Percentiles rank a stretch among this genome's conserved stretches.
Conservation (phyloP, 2,888 invertebrate genomes). For the Micoletzkya japonica region DNA sequence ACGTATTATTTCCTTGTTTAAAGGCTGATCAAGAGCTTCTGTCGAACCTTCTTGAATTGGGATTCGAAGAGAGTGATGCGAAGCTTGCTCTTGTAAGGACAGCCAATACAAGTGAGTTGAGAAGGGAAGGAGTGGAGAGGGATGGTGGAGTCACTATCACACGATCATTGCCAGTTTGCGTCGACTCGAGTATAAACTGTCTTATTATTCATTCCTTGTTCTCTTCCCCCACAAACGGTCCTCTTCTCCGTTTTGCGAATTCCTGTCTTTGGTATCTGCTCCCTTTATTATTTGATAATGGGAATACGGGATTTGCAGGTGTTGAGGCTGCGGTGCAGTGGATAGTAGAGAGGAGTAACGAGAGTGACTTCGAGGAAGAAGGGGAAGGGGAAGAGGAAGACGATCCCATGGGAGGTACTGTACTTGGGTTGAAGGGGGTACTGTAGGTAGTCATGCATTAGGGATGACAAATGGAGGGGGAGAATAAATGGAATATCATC, state of each 20-base stretch:
- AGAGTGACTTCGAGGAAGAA: conserved; percentile 47
- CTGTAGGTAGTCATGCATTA: too few species aligned
- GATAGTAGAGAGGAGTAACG: conserved; percentile 53
- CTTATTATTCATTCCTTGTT: neutral
- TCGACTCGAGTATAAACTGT: too few species aligned
- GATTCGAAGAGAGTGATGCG: conserved; percentile 50
- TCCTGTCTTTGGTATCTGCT: neutral
- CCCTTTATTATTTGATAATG: neutral
- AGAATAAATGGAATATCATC: too few species aligned
- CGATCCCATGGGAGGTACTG: conserved; percentile 43
- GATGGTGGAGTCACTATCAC: too few species aligned
- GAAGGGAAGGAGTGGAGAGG: too few species aligned
- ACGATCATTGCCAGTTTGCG: too few species aligned
- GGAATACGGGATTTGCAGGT: conserved; percentile 28
- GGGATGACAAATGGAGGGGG: too few species aligned
- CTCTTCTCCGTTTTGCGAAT: neutral
- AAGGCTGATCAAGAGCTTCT: conserved; percentile 38
- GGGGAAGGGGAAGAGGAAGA: conserved; percentile 35
- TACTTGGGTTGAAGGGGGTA: too few species aligned
- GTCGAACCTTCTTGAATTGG: conserved; percentile 45
- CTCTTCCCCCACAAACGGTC: neutral
- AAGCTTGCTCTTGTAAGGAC: conserved; percentile 40
- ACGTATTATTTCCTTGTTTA: too few species aligned
- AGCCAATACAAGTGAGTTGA: conserved; percentile 8
- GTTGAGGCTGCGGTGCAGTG: conserved; percentile 52